Conservation (phyloP, 2,797 vertebrate species). For the Fistularia tabacaria region DNA sequence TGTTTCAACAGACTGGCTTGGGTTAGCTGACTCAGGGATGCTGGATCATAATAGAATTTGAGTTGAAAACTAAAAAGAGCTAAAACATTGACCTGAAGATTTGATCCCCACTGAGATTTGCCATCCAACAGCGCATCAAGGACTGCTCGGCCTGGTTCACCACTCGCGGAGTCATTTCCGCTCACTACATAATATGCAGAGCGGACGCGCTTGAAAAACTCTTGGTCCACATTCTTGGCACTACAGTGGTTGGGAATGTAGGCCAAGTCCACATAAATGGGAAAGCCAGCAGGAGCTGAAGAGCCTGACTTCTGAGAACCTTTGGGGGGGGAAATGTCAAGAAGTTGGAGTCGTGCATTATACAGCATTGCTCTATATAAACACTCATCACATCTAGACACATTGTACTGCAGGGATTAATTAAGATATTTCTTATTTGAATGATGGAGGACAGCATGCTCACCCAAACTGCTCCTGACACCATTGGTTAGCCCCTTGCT, state of each 20-base stretch:
- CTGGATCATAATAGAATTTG: background rate
- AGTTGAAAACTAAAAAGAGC: background rate
- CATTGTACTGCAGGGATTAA: background rate
- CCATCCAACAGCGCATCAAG: conserved; percentile 92
- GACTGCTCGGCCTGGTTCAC: conserved; percentile 89
- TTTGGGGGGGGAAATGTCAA: conserved; percentile 22
- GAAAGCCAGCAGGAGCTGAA: conserved; percentile 73
- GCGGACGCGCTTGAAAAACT: conserved; percentile 94
- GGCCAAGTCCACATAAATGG: conserved; percentile 95
- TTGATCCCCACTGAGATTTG: conserved; percentile 97
- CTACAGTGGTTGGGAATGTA: conserved; percentile 99
- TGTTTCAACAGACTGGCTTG: background rate
- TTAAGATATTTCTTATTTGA: too few relatives aligned
- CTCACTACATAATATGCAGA: conserved; percentile 97
- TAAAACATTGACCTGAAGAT: conserved; percentile 83
- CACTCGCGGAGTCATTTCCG: conserved; percentile 87
- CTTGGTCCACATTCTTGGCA: conserved; percentile 94
- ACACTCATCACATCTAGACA: background rate
- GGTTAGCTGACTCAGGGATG: background rate
- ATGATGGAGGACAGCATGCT: background rate
- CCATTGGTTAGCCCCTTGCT: conserved; percentile 82
- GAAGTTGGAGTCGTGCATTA: background rate
- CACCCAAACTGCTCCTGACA: conserved; percentile 83
- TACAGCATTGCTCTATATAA: background rate
- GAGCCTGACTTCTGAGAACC: conserved; percentile 79